Conservation (phyloP, 1,140 invertebrate genomes). For the Pseudomyrmex gracilis region DNA sequence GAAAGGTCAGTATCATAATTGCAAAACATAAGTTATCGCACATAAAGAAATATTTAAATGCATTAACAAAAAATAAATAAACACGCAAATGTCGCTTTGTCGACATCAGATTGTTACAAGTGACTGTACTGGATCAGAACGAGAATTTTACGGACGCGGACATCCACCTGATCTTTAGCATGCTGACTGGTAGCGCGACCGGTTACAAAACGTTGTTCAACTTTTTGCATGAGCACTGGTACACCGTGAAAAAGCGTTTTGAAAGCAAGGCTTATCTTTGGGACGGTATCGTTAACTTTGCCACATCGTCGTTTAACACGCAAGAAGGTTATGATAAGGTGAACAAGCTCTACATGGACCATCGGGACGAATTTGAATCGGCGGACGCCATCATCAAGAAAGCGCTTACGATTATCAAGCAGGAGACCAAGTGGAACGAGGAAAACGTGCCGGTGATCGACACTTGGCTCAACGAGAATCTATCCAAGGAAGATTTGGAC, state of each 20-base stretch:
- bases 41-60: no score
- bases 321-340: slow-evolving; percentile 90
- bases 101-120: slow-evolving; percentile 86
- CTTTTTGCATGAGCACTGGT: slow-evolving; percentile 89
- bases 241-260: slow-evolving; percentile 88
- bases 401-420: slow-evolving; percentile 88
- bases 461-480: slow-evolving; percentile 88
- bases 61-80: not conserved
- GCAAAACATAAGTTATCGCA: not conserved
- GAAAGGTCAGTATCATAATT: slow-evolving; percentile 80
- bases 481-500: slow-evolving; percentile 70
- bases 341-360: slow-evolving; percentile 86
- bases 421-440: slow-evolving; percentile 89
- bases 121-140: slow-evolving; percentile 88
- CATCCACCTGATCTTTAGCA: slow-evolving; percentile 90
- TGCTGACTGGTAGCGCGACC: slow-evolving; percentile 88
- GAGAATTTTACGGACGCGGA: slow-evolving; percentile 91
- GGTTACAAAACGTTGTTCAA: slow-evolving; percentile 90
- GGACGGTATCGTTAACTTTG: slow-evolving; percentile 90
- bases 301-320: slow-evolving; percentile 90
- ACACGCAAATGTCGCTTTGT: not conserved
- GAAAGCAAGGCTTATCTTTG: slow-evolving; percentile 89
- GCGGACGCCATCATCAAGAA: slow-evolving; percentile 89
- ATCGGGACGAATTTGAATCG: slow-evolving; percentile 88
- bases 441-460: slow-evolving; percentile 90